These are phyloP conservation scores for Palythoa caribaeorum DNA, from an alignment of 92 coral and sea anemone species.

Conservation along the genomic window DNA sequence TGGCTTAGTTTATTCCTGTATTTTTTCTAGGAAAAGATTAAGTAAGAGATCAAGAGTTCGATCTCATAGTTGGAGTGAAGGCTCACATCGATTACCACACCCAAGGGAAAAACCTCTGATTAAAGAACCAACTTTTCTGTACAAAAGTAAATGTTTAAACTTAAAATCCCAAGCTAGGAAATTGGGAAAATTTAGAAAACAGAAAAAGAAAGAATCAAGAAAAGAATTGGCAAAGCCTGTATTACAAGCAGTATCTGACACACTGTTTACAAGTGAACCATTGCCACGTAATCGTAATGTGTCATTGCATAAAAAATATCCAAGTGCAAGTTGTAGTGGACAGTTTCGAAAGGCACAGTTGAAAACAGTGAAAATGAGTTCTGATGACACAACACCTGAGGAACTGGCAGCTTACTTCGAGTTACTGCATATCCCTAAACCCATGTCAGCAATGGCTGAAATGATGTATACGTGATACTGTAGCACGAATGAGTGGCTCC, in stretches of 20 bases:
- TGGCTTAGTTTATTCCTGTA: background rate
- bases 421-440: constrained; percentile 92
- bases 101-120: constrained; percentile 65
- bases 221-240: constrained; percentile 28
- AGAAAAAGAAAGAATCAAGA: constrained; percentile 4
- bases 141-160: constrained; percentile 61
- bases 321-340: constrained; percentile 82
- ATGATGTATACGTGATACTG: constrained; percentile 92
- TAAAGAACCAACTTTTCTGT: constrained; percentile 83
- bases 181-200: constrained; percentile 15
- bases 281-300: constrained; percentile 11
- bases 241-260: constrained; percentile 10
- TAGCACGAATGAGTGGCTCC: background rate
- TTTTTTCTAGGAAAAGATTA: constrained; percentile 64
- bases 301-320: background rate
- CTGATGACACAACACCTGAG: constrained; percentile 97
- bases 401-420: constrained; percentile 99
- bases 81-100: constrained; percentile 34
- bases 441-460: constrained; percentile 99
- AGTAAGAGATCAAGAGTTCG: constrained; percentile 50
- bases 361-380: constrained; percentile 62
- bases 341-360: constrained; percentile 83
- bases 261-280: constrained; percentile 23
- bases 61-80: constrained; percentile 49
- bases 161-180: constrained; percentile 17